These are phyloP conservation scores for Propithecus perrieri DNA, from an alignment of 2,797 vertebrate species.

Conservation along the genomic window DNA sequence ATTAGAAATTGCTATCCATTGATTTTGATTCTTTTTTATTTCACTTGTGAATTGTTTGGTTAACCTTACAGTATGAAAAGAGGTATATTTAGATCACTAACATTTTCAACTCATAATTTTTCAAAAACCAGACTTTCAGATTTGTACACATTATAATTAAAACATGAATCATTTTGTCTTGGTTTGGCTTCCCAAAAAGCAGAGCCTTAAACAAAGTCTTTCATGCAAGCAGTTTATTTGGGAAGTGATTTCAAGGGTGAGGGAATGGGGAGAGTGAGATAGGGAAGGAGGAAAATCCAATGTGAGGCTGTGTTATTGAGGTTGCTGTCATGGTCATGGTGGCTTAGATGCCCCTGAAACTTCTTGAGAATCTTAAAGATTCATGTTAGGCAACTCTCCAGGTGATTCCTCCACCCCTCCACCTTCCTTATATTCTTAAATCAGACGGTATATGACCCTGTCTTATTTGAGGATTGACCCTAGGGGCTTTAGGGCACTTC, in stretches of 20 bases:
- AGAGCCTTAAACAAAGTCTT: not conserved
- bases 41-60: not conserved
- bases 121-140: not conserved
- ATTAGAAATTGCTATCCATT: not conserved
- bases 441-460: not conserved
- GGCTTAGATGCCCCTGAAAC: not conserved
- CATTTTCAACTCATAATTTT: not conserved
- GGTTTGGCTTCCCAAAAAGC: constrained; percentile 26
- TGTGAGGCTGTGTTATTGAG: not conserved
- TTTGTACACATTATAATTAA: not conserved
- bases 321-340: not conserved
- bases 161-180: constrained; percentile 15
- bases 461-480: not conserved
- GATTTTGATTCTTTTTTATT: not conserved
- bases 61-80: not conserved
- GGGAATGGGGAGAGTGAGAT: not conserved
- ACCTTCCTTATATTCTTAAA: not conserved
- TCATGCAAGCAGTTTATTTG: not conserved
- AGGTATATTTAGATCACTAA: not conserved
- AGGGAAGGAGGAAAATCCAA: not conserved
- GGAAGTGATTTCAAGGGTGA: not conserved
- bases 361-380: not conserved
- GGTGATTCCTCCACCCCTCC: not conserved
- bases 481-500: not conserved
- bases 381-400: not conserved